A percentile compares a stretch with the other conserved stretches of the same genome.
Evolutionary conservation across 2,113 vertebrate species (phyloP).

Genomic region (Anarrhichthys ocellatus): DNA sequence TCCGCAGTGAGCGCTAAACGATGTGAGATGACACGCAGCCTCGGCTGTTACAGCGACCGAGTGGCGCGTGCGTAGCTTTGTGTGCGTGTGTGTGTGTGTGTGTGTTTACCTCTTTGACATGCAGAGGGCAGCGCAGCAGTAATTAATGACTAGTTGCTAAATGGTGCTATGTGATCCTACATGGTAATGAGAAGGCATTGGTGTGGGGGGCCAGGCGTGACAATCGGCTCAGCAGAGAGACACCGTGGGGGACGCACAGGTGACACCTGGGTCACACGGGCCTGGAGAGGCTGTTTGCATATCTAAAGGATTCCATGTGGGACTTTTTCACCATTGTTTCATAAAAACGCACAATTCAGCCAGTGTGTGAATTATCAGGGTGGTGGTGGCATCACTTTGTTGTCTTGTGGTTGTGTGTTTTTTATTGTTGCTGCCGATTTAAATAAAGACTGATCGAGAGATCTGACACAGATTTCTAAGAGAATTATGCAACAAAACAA

Average conservation of each 20-base stretch:
- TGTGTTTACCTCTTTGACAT: constrained; percentile 70
- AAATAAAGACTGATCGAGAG: constrained; percentile 17
- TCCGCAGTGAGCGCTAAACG: constrained; percentile 61
- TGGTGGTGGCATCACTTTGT: background rate
- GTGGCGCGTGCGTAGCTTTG: constrained; percentile 13
- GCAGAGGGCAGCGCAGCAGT: constrained; percentile 71
- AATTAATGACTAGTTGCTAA: constrained; percentile 84
- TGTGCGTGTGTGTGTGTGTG: constrained; percentile 13
- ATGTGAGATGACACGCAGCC: constrained; percentile 66
- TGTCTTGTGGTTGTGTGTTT: constrained; percentile 24
- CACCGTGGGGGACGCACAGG: constrained; percentile 16
- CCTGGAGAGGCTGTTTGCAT: constrained; percentile 7
- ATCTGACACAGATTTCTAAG: constrained; percentile 20
- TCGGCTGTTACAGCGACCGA: constrained; percentile 2
- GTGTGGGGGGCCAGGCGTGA: constrained; percentile 68
- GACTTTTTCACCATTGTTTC: background rate
- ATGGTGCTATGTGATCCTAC: constrained; percentile 78
- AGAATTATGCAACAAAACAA: constrained; percentile 16
- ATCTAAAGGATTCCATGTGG: constrained; percentile 21
- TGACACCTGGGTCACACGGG: constrained; percentile 26
- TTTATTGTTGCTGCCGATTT: constrained; percentile 24
- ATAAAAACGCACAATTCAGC: constrained; percentile 27
- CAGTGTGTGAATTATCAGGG: constrained; percentile 3
- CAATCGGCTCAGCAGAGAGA: constrained; percentile 64
- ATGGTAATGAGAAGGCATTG: constrained; percentile 79